Conservation (phyloP, 1,140 invertebrate species). For the Magallana angulata region DNA sequence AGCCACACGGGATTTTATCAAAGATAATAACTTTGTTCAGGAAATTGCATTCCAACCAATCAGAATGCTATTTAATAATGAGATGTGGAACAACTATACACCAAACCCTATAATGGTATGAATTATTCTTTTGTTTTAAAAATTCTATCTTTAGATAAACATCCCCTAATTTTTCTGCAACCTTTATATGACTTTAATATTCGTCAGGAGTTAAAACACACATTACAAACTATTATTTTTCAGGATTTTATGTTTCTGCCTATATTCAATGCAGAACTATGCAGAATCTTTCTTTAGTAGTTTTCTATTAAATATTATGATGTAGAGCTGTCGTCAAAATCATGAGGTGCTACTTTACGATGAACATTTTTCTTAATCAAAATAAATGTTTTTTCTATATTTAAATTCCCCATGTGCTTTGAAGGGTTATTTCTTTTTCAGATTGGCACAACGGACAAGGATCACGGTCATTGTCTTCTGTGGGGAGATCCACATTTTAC, state of each 20-base stretch:
- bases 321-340: too few species aligned
- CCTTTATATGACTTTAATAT: background rate
- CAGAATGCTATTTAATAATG: constrained; percentile 3
- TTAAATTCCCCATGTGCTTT: too few species aligned
- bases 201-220: background rate
- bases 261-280: too few species aligned
- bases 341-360: too few species aligned
- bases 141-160: too few species aligned
- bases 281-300: too few species aligned
- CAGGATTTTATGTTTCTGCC: too few species aligned
- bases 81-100: constrained; percentile 52
- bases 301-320: too few species aligned
- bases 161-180: too few species aligned
- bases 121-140: background rate
- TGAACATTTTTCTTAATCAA: too few species aligned
- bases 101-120: constrained; percentile 51
- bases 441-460: constrained; percentile 37
- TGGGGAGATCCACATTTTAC: constrained; percentile 55
- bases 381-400: too few species aligned
- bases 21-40: constrained; percentile 51
- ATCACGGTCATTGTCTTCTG: constrained; percentile 42
- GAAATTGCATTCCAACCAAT: constrained; percentile 52
- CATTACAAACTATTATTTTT: too few species aligned
- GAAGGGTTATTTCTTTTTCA: background rate
- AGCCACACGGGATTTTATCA: constrained; percentile 55